These are phyloP conservation scores for Pyrochroa serraticornis DNA, from an alignment of 2,888 invertebrate species.

Conservation along the genomic window DNA sequence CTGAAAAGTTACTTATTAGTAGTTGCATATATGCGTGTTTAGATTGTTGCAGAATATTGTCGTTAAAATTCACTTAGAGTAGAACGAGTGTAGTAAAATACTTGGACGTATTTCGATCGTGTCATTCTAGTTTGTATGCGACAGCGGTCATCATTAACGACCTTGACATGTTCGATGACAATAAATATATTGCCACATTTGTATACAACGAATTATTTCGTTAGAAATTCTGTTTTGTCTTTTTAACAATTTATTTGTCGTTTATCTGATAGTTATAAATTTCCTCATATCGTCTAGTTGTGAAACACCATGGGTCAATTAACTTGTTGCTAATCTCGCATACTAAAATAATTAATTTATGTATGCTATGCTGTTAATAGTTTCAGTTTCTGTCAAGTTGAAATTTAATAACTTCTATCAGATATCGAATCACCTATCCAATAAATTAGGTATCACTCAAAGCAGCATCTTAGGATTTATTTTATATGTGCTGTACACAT, in stretches of 20 bases:
- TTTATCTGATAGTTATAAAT: background rate
- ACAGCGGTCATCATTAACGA: background rate
- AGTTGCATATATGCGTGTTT: background rate
- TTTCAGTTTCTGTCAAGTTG: too few species aligned
- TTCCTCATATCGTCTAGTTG: too few species aligned
- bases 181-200: slow-evolving; percentile 18
- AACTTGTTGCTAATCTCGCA: too few species aligned
- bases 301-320: too few species aligned
- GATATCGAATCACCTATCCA: too few species aligned
- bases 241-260: background rate
- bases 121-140: slow-evolving; percentile 21
- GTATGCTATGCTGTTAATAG: too few species aligned
- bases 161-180: slow-evolving; percentile 22
- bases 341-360: too few species aligned
- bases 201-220: background rate
- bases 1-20: too few species aligned
- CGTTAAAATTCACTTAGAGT: slow-evolving; percentile 15
- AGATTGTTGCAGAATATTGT: background rate
- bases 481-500: too few species aligned
- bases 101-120: background rate
- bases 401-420: too few species aligned
- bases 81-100: slow-evolving; percentile 4
- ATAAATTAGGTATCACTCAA: too few species aligned
- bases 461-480: too few species aligned
- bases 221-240: background rate